Percentiles rank a stretch among this genome's conserved stretches.
Evolutionary conservation across 2,888 invertebrate genomes (phyloP).

Genomic region (Azorinus chamasolen): DNA sequence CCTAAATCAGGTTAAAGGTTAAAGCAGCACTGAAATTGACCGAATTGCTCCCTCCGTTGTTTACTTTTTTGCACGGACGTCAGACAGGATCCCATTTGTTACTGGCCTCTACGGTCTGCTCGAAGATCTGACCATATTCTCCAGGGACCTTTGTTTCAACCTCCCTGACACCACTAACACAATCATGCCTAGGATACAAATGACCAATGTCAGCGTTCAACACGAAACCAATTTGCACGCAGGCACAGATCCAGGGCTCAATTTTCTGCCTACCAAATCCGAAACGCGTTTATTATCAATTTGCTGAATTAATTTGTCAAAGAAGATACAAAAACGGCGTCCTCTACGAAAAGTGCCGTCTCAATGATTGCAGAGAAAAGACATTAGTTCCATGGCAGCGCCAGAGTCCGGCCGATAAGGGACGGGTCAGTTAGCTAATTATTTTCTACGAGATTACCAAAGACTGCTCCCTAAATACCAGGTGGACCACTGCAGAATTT

Average conservation of each 20-base stretch:
- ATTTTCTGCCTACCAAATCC: slow-evolving; percentile 68
- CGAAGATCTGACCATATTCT: slow-evolving; percentile 55
- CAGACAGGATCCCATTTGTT: not conserved
- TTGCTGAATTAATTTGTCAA: slow-evolving; percentile 69
- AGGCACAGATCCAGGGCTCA: slow-evolving; percentile 51
- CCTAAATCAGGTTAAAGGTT: too few species aligned
- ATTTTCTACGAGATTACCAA: slow-evolving; percentile 11
- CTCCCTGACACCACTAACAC: slow-evolving; percentile 61
- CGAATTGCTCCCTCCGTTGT: too few species aligned
- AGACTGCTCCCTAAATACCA: too few species aligned
- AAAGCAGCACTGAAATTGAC: too few species aligned
- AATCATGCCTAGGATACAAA: slow-evolving; percentile 62
- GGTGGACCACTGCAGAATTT: too few species aligned
- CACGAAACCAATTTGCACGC: slow-evolving; percentile 66
- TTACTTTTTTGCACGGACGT: not conserved
- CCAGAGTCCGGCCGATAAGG: slow-evolving; percentile 47
- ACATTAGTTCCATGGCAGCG: slow-evolving; percentile 55
- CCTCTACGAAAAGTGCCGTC: slow-evolving; percentile 34
- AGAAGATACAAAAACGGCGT: slow-evolving; percentile 43
- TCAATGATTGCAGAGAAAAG: slow-evolving; percentile 60
- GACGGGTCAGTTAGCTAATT: slow-evolving; percentile 61
- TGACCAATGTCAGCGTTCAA: slow-evolving; percentile 63
- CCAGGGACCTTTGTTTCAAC: slow-evolving; percentile 30
- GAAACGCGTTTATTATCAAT: slow-evolving; percentile 70
- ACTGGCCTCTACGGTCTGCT: slow-evolving; percentile 1